Evolutionary conservation across 1,140 invertebrate genomes (phyloP).

Genomic region (Anastatus disparis): DNA sequence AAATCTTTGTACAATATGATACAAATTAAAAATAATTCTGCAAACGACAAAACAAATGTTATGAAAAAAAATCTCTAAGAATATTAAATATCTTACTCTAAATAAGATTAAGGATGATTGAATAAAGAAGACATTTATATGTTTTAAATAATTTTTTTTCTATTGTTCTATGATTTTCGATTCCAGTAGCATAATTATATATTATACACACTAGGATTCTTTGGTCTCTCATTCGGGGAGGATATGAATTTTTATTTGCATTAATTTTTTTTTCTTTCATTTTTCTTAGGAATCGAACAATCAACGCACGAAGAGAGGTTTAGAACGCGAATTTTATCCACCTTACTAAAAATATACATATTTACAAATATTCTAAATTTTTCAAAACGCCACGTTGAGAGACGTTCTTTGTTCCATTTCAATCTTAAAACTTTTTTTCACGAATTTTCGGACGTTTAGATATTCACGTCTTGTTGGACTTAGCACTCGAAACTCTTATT

Average conservation of each 20-base stretch:
- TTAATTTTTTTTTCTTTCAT: no score
- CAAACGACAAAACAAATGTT: no score
- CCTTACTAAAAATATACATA: conserved; percentile 39
- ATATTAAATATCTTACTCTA: no score
- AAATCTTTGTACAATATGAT: no score
- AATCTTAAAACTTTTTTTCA: conserved; percentile 30
- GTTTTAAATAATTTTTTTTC: conserved; percentile 21
- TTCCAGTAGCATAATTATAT: conserved; percentile 15
- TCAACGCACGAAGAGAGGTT: conserved; percentile 20
- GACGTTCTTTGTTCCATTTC: not conserved
- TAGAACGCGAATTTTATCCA: conserved; percentile 19
- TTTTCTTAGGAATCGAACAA: conserved; percentile 26
- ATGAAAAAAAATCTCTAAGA: no score
- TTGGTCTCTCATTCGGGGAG: conserved; percentile 13
- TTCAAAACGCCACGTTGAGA: not conserved
- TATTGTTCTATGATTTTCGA: conserved; percentile 27
- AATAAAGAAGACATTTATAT: conserved; percentile 3
- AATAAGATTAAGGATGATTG: not conserved
- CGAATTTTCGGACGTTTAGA: conserved; percentile 1
- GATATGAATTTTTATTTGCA: conserved; percentile 37
- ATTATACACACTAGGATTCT: conserved; percentile 13
- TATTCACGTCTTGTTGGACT: not conserved
- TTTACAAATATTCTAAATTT: conserved; percentile 32
- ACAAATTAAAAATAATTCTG: no score
- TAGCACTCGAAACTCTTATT: not conserved